Base-by-base conservation (phyloP, 2,888 invertebrate genomes). In the Labia minor region DNA sequence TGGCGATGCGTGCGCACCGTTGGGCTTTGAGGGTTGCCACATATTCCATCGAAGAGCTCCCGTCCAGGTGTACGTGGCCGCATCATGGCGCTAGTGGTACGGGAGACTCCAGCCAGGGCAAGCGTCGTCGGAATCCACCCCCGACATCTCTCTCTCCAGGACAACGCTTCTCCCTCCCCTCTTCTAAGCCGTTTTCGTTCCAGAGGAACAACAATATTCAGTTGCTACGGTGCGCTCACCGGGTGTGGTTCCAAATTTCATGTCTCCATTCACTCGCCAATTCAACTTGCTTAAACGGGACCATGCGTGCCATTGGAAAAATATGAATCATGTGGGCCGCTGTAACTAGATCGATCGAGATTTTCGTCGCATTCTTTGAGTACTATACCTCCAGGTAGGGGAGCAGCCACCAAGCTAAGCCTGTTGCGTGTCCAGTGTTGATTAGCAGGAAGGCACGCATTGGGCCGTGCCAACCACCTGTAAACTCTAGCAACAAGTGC, bases 281-380 rank as follows among this genome's bases (percentile, higher is more conserved):
- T 49, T 49, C n/a, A 16, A 49, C 14, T 49, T 26, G 26, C 49
- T 49, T 16, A 49, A 16, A 4, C 2, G n/a, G 16, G 49, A 49
- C 14, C 16, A 49, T 49, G 26, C 11, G 37, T 72, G 74, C 75
- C 74, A 76, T 81, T 81, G 78, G 80, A 80, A 76, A 78, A 79
- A 67, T 79, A 83, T 79, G 83, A 82, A 79, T 73, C 73, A 89
- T 90, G 89, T 89, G 89, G 89, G 86, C 88, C 72, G 87, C 89
- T 70, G 88, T 90, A 81, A 85, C 88, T 72, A 84, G 88, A 75
- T 89, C 89, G 70, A 83, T 89, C 77, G 89, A 90, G 81, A 88
- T 89, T 76, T 82, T 89, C 75, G 88, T 89, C 70, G 89, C 89
- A 66, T 87, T 89, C 82, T 88, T 90, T 83, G 89, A 90, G 77